Conservation (phyloP, 1,140 invertebrate species). For the Lepidotrigona ventralis region DNA sequence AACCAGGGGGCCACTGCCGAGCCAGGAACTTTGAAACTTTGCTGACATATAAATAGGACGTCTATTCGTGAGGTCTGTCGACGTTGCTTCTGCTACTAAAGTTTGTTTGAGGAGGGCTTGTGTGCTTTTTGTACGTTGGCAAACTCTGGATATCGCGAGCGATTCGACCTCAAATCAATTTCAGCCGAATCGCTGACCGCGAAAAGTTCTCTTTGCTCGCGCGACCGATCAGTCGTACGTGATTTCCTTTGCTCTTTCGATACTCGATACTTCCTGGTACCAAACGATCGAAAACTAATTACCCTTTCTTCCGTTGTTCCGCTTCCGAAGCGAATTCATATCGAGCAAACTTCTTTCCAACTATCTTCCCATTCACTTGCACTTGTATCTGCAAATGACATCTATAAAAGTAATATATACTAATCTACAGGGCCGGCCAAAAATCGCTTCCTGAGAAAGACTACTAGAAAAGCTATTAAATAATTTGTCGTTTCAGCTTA, state of each 20-base stretch:
- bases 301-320: neutral
- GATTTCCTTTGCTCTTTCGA: neutral
- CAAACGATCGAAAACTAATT: neutral
- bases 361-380: too few relatives aligned
- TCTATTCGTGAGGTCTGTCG: too few relatives aligned
- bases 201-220: neutral
- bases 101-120: too few relatives aligned
- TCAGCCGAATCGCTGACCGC: neutral
- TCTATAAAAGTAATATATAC: too few relatives aligned
- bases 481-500: too few relatives aligned
- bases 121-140: neutral
- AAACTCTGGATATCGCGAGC: constrained; percentile 5
- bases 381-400: too few relatives aligned
- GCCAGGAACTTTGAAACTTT: neutral
- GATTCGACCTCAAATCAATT: constrained; percentile 1
- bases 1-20: neutral
- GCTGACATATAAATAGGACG: neutral
- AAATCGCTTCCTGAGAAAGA: too few relatives aligned
- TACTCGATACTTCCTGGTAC: neutral
- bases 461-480: too few relatives aligned
- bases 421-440: too few relatives aligned
- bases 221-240: neutral
- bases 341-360: neutral
- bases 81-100: neutral
- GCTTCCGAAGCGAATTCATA: neutral